Evolutionary conservation across 2,888 invertebrate species (phyloP), one percentile per base, ranked within the genome.

Genomic region (Siphonodentalium dalli): DNA sequence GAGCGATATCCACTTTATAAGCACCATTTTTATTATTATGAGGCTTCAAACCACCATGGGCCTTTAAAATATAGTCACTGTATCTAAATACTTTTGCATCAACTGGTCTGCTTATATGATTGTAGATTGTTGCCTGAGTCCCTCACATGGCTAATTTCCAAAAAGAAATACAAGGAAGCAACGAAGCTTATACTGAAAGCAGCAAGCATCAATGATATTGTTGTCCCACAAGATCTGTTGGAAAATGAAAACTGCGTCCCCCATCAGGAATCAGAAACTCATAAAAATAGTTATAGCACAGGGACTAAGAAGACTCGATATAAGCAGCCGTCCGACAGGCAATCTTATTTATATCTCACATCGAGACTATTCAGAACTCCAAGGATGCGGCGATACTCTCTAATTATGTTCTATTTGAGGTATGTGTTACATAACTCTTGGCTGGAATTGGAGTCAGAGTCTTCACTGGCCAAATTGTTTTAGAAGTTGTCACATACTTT

Each of bases 391-490:
- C 34, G 68, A 26, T 74, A 75, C 49, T 64, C 72, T 9, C 23
- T 69, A n/a, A 62, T 72, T 2, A 66, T 72, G 52, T 73, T 69
- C 54, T 75, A 68, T 55, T 48, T 74, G 23, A 73, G 68, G 75
- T 75, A 56, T 68, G 70, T 60, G 41, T 28, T 6, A 13, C 13
- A n/a, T 4, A n/a, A 18, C 28, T 38, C 11, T 26, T 26, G 8
- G 29, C 3, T 15, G 3, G 13, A 37, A 13, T 11, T 21, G 3
- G 3, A 2, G 24, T 13, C 8, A 3, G 20, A n/a, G n/a, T n/a
- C 18, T 37, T 15, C 38, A n/a, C n/a, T n/a, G n/a, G n/a, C n/a
- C n/a, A n/a, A n/a, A n/a, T n/a, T n/a, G n/a, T n/a, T n/a, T n/a
- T n/a, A n/a, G n/a, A n/a, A n/a, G n/a, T n/a, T n/a, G n/a, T n/a